phyloP scores from a whole-genome alignment of 1,140 invertebrate genomes.

The Ips nitidus region DNA sequence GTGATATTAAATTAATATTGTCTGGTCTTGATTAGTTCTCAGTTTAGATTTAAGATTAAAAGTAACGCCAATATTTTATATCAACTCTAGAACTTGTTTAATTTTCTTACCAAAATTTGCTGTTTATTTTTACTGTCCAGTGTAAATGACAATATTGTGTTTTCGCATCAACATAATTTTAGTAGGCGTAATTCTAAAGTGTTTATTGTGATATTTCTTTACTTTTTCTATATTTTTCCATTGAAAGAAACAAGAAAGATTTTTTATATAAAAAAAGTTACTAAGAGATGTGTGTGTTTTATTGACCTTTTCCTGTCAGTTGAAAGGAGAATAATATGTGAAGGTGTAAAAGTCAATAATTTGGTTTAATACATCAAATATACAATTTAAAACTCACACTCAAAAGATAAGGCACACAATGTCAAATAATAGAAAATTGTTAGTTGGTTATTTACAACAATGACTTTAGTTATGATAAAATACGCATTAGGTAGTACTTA shows the following conservation, averaged over 20 bases:
- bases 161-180: neutral
- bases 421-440: no score
- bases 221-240: constrained; percentile 20
- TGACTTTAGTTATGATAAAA: no score
- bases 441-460: no score
- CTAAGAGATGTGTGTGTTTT: neutral
- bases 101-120: neutral
- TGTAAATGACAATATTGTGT: neutral
- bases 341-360: no score
- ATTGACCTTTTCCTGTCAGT: neutral
- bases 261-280: constrained; percentile 14
- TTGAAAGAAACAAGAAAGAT: constrained; percentile 8
- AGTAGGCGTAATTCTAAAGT: neutral
- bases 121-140: no score
- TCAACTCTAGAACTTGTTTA: neutral
- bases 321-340: no score
- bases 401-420: no score
- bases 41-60: neutral
- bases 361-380: no score
- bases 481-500: no score
- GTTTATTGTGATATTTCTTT: constrained; percentile 25
- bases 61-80: neutral
- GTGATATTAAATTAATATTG: constrained; percentile 2
- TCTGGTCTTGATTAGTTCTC: constrained; percentile 10
- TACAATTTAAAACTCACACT: no score